Base-by-base conservation (phyloP, 2,888 invertebrate genomes). In the Volucella zonaria region DNA sequence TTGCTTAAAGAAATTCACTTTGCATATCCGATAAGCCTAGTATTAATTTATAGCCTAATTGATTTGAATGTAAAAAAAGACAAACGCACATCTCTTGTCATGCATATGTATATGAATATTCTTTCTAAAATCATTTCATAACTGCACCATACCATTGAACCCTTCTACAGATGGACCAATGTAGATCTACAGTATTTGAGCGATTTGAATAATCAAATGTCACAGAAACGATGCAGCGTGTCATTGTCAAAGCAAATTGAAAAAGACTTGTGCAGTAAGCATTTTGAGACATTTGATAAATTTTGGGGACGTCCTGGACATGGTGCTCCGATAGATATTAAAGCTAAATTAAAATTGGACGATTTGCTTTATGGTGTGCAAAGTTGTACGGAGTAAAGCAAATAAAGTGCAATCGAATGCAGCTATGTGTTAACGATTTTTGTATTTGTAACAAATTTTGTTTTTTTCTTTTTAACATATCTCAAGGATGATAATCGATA, bases 261-360 rank as follows among this genome's bases (percentile, higher is more conserved):
- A 49, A 93, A 94, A 43, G 95, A 95, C 89, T 94, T 94, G 87
- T 94, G 94, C 76, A 93, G 93, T 66, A 93, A 93, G 86, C 96
- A 97, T 90, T 96, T 96, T 90, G 94, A 94, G 87, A 96, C 96
- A 1, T 96, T 96, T 95, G 94, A 94, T 62, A 93, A 94, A 10
- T 93, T 96, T 88, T 97, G 96, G 96, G 96, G 96, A 38, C 93
- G 95, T 59, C 96, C 96, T 0, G 96, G 96, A 0, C 95, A 92
- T 87, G 92, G 92, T 51, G 92, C 92, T 42, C 92, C 90, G 52
- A 88, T 88, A 67, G 87, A 88, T 43, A 89, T 89, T 67, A 90
- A 88, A 83, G 89, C 90, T 87, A 92, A 92, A 89, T 87, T 91
- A 66, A 92, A 92, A 88, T 90, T 92, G 90, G 90, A 92, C 89